Evolutionary conservation across 2,797 vertebrate species (phyloP).

Genomic region (Schizopygopsis pylzovi): DNA sequence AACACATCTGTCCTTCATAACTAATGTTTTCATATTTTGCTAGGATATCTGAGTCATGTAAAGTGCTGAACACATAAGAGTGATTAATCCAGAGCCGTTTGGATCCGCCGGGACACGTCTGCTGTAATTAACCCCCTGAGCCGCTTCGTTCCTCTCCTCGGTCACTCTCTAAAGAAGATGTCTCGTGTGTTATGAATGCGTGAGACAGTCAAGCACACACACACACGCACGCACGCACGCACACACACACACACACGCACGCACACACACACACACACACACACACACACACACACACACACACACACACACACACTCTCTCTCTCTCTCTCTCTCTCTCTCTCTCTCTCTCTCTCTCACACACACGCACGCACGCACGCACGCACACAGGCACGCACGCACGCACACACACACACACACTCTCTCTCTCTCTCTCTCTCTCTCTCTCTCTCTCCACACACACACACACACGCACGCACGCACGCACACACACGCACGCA

Average conservation of each 20-base stretch:
- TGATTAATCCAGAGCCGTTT: background rate
- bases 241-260: conserved; percentile 1
- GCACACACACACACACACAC: background rate
- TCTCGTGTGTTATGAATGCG: conserved; percentile 1
- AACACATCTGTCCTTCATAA: background rate
- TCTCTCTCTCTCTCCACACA: no score
- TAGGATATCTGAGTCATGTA: background rate
- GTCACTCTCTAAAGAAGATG: background rate
- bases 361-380: no score
- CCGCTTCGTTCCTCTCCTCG: conserved; percentile 5
- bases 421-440: no score
- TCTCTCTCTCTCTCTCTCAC: no score
- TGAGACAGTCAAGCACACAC: conserved; percentile 27
- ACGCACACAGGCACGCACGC: no score
- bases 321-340: no score
- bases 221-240: background rate
- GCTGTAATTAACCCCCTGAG: conserved; percentile 5
- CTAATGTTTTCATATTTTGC: background rate
- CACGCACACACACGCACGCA: no score
- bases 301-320: no score
- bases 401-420: no score
- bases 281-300: background rate
- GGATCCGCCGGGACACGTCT: background rate
- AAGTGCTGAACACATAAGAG: background rate
- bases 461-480: no score